Percentiles rank a stretch among this genome's conserved stretches.
These are phyloP conservation scores for Eugnorisma glareosa DNA, from an alignment of 2,888 invertebrate species.

Conservation along the genomic window DNA sequence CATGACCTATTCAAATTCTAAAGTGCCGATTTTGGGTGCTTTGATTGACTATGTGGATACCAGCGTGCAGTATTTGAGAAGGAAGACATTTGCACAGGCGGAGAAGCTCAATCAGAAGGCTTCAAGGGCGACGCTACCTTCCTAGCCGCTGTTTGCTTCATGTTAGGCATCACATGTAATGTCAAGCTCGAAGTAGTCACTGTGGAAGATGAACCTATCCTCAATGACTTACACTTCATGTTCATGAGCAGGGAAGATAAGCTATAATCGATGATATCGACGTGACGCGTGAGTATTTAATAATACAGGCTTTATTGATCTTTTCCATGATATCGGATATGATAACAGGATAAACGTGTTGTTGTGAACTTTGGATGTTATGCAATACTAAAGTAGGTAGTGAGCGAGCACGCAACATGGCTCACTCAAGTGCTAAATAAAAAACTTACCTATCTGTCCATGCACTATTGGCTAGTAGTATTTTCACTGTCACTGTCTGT, in stretches of 20 bases:
- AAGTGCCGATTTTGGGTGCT: slow-evolving; percentile 81
- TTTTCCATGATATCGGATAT: slow-evolving; percentile 17
- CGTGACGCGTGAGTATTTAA: slow-evolving; percentile 79
- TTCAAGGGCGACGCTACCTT: slow-evolving; percentile 75
- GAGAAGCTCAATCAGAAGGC: slow-evolving; percentile 77
- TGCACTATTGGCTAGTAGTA: too few relatives aligned
- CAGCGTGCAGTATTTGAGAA: slow-evolving; percentile 77
- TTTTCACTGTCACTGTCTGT: too few relatives aligned
- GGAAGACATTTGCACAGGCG: slow-evolving; percentile 76
- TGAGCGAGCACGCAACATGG: too few relatives aligned
- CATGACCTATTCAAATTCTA: slow-evolving; percentile 81
- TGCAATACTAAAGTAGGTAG: too few relatives aligned
- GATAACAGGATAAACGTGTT: too few relatives aligned
- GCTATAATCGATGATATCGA: slow-evolving; percentile 86
- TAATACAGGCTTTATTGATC: slow-evolving; percentile 21
- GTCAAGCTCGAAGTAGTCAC: slow-evolving; percentile 87
- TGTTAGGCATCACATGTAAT: slow-evolving; percentile 81
- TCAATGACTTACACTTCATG: slow-evolving; percentile 83
- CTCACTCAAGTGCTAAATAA: too few relatives aligned
- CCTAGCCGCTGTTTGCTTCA: slow-evolving; percentile 77
- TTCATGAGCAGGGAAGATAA: slow-evolving; percentile 84
- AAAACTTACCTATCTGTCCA: too few relatives aligned
- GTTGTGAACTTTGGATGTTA: too few relatives aligned
- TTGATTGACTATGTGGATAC: slow-evolving; percentile 83
- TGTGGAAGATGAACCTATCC: slow-evolving; percentile 77